Percentiles rank a stretch among this genome's conserved stretches.
phyloP scores from a whole-genome alignment of 2,888 invertebrate genomes.

The Oxystoma pomonae region DNA sequence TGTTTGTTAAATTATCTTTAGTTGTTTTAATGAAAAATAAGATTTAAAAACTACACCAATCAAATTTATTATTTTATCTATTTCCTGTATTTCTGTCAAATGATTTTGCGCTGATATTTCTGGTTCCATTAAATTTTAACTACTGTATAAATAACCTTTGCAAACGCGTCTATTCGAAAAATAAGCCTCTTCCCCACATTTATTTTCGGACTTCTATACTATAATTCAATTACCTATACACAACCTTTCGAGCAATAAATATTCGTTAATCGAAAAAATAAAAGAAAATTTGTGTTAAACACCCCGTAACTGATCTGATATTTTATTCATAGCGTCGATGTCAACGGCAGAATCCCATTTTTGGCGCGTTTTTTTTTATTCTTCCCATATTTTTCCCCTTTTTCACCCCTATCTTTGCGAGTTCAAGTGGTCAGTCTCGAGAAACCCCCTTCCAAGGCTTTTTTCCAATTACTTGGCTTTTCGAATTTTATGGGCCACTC shows the following conservation, averaged over 20 bases:
- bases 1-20: no score
- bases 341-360: conserved; percentile 31
- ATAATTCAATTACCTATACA: no score
- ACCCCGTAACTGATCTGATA: conserved; percentile 31
- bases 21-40: no score
- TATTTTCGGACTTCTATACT: no score
- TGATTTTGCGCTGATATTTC: no score
- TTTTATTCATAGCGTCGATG: conserved; percentile 34
- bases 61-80: no score
- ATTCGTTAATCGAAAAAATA: neutral
- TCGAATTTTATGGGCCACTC: conserved; percentile 35
- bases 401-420: conserved; percentile 21
- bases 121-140: no score
- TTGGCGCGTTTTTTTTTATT: conserved; percentile 15
- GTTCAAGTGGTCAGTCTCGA: conserved; percentile 38
- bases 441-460: conserved; percentile 32
- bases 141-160: no score
- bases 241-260: neutral
- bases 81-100: no score
- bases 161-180: no score
- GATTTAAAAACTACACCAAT: no score
- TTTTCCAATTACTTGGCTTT: conserved; percentile 34
- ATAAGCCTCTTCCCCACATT: no score
- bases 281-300: conserved; percentile 30
- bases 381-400: conserved; percentile 25